phyloP scores from a whole-genome alignment of 2,113 vertebrate genomes.

The Oryzias celebensis region DNA sequence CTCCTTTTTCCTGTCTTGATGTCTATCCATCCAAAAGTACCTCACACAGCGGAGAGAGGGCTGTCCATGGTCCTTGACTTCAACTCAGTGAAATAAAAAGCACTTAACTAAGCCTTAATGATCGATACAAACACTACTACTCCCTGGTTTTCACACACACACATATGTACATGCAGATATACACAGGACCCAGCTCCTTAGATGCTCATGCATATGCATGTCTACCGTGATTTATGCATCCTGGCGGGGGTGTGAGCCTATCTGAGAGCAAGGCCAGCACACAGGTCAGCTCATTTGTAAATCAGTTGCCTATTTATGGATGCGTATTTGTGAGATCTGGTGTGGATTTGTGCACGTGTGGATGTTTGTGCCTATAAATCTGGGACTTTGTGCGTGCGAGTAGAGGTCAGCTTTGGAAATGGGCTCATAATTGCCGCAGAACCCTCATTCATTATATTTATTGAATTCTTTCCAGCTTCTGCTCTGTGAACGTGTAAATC shows the following conservation, averaged over 20 bases:
- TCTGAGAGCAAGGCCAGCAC: slow-evolving; percentile 72
- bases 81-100: slow-evolving; percentile 80
- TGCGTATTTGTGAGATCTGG: slow-evolving; percentile 49
- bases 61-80: slow-evolving; percentile 73
- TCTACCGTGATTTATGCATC: slow-evolving; percentile 74
- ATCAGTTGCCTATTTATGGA: slow-evolving; percentile 71
- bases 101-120: slow-evolving; percentile 77
- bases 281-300: slow-evolving; percentile 80
- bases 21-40: slow-evolving; percentile 64
- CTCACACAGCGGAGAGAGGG: slow-evolving; percentile 49
- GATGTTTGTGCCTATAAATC: slow-evolving; percentile 59
- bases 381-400: slow-evolving; percentile 13
- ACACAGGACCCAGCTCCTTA: slow-evolving; percentile 66
- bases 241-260: slow-evolving; percentile 70
- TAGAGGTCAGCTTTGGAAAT: slow-evolving; percentile 54
- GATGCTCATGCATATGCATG: slow-evolving; percentile 75
- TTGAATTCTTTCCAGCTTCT: slow-evolving; percentile 53
- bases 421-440: slow-evolving; percentile 61
- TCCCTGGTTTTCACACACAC: slow-evolving; percentile 24
- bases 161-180: slow-evolving; percentile 25
- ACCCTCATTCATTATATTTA: slow-evolving; percentile 64
- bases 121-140: slow-evolving; percentile 65
- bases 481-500: slow-evolving; percentile 57
- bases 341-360: slow-evolving; percentile 30
- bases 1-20: slow-evolving; percentile 36